A percentile compares a stretch with the other conserved stretches of the same genome.
phyloP scores from a whole-genome alignment of 2,113 vertebrate genomes.

The Nannobrachium achirus region DNA sequence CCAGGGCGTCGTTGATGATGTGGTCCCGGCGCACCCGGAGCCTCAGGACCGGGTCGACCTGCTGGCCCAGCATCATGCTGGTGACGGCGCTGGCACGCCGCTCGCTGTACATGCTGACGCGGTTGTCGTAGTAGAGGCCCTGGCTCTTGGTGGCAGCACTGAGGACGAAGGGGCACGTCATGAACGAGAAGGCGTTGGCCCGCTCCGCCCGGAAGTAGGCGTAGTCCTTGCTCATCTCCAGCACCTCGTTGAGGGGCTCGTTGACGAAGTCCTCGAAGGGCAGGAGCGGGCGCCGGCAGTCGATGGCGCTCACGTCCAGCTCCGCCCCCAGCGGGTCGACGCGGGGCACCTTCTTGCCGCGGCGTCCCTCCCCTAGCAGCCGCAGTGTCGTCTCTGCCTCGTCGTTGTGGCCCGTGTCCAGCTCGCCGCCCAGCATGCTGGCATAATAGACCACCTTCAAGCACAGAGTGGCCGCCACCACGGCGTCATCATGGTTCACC shows the following conservation, averaged over 20 bases:
- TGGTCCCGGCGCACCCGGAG: conserved; percentile 97
- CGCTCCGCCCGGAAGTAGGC: conserved; percentile 99
- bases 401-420: conserved; percentile 92
- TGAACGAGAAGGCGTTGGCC: conserved; percentile 99
- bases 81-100: conserved; percentile 98
- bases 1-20: conserved; percentile 96
- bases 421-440: conserved; percentile 94
- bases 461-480: conserved; percentile 96
- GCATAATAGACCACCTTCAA: conserved; percentile 99
- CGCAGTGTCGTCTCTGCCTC: conserved; percentile 97
- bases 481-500: conserved; percentile 95
- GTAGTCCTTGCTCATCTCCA: conserved; percentile 99
- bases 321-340: conserved; percentile 97
- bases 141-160: conserved; percentile 98
- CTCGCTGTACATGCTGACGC: conserved; percentile 99
- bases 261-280: conserved; percentile 97
- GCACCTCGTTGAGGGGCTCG: conserved; percentile 96
- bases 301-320: conserved; percentile 92
- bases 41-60: conserved; percentile 94
- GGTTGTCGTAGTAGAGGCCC: conserved; percentile 98
- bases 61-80: conserved; percentile 97
- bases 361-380: conserved; percentile 92
- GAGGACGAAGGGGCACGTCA: conserved; percentile 98
- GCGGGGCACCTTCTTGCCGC: conserved; percentile 95
- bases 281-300: conserved; percentile 94